Evolutionary conservation across 2,113 vertebrate species (phyloP).

Genomic region (Phylloscopus whistleri): DNA sequence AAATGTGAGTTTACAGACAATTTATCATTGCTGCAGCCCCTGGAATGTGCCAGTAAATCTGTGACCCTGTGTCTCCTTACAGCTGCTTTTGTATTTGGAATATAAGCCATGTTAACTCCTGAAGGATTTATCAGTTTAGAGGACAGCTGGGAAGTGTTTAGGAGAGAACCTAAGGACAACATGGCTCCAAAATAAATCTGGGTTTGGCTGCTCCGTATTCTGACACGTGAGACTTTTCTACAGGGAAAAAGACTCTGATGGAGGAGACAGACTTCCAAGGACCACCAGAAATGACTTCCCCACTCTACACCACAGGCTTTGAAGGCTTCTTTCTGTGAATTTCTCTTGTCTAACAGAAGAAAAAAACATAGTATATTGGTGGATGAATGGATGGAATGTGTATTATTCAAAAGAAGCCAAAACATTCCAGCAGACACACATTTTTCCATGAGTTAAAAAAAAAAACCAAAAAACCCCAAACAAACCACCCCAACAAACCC

Average conservation of each 20-base stretch:
- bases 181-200: neutral
- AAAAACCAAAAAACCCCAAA: neutral
- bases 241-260: neutral
- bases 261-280: neutral
- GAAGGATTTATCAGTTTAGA: slow-evolving; percentile 26
- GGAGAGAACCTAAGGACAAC: neutral
- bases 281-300: neutral
- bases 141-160: neutral
- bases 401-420: neutral
- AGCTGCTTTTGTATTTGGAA: slow-evolving; percentile 19
- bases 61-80: neutral
- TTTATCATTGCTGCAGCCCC: neutral
- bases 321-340: neutral
- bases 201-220: neutral
- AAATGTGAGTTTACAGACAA: neutral
- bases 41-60: neutral
- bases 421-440: neutral
- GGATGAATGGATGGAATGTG: neutral
- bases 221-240: neutral
- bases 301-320: neutral
- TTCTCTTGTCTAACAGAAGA: neutral
- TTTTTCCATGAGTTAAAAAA: neutral
- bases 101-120: neutral
- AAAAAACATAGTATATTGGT: neutral
- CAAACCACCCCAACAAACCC: neutral